Percentiles rank a stretch among this genome's conserved stretches.
Conservation (phyloP, 37 sponge, comb jelly and placozoan genomes). For the Hormiphora californensis region DNA sequence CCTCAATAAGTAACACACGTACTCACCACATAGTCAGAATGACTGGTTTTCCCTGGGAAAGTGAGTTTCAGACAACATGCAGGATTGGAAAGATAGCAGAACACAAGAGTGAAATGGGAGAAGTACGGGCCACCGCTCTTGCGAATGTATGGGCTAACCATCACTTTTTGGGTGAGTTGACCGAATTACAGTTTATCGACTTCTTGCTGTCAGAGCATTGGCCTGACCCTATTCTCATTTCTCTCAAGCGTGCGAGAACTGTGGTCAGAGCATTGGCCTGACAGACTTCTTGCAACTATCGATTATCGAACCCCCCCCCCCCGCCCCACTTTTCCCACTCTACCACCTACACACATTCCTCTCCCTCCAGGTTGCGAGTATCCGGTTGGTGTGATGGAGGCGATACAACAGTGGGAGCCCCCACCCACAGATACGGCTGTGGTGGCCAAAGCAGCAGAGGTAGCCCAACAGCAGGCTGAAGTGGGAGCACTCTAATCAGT, state of each 20-base stretch:
- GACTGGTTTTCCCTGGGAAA: conserved; percentile 52
- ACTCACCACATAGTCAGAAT: no score
- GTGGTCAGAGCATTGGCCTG: no score
- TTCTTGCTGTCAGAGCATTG: no score
- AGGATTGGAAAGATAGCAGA: not conserved
- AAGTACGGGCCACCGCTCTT: not conserved
- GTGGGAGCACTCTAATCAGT: no score
- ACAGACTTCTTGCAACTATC: no score
- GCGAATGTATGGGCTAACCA: conserved; percentile 35
- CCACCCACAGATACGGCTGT: not conserved
- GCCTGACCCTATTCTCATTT: no score
- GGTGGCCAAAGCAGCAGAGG: conserved; percentile 14
- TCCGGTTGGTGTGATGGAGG: not conserved
- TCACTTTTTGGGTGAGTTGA: conserved; percentile 40
- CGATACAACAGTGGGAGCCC: conserved; percentile 30
- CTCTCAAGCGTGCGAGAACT: no score
- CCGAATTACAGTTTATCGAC: no score
- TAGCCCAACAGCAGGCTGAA: not conserved
- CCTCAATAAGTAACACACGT: no score
- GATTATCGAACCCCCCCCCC: no score
- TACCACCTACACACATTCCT: not conserved
- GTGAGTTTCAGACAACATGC: not conserved
- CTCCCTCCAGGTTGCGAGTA: conserved; percentile 25
- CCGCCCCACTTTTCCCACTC: no score
- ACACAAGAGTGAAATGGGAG: not conserved